Evolutionary conservation across 2,797 vertebrate species (phyloP), one percentile per base, ranked within the genome.

Genomic region (Loriculus beryllinus): DNA sequence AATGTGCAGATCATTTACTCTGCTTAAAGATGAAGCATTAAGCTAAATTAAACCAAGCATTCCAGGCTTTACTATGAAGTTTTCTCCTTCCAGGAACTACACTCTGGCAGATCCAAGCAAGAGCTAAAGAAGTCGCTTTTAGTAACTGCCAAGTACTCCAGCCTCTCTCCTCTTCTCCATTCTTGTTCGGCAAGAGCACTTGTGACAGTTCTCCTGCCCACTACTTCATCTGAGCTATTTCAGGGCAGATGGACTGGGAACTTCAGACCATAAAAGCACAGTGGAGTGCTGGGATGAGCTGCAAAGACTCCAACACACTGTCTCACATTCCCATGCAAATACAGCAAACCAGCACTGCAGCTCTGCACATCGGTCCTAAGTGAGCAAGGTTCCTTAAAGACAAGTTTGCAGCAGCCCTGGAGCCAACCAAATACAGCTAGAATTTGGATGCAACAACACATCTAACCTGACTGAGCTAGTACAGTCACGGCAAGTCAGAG

Each of bases 1-100:
- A 87, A 86, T 5, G 39, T 7, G 6, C 69, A 75, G 72, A 90
- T 92, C 31, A 79, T 92, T 92, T 84, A 83, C 39, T 69, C 35
- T 69, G 43, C 39, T 69, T 88, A 79, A 93, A 78, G 90, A 90
- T 83, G 62, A 94, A 84, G 59, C 80, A 85, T 31, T 92, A 83
- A 93, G 54, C 42, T 54, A 93, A 75, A 95, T 86, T 86, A 93
- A 63, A 63, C 8, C 25, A 35, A 72, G 67, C 31, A 82, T 90
- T 86, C 40, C 29, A 60, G 67, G 18, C 59, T 91, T 64, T 65
- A 56, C 86, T 56, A 75, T 47, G 14, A 83, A 91, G 67, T n/a
- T 37, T 26, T 88, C 52, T 92, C 23, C 67, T 90, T 72, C 65
- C 70, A 80, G 70, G 59, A 88, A 54, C 35, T 33, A 70, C 29